Evolutionary conservation across 2,113 vertebrate species (phyloP).

Genomic region (Chloroceryle aenea): DNA sequence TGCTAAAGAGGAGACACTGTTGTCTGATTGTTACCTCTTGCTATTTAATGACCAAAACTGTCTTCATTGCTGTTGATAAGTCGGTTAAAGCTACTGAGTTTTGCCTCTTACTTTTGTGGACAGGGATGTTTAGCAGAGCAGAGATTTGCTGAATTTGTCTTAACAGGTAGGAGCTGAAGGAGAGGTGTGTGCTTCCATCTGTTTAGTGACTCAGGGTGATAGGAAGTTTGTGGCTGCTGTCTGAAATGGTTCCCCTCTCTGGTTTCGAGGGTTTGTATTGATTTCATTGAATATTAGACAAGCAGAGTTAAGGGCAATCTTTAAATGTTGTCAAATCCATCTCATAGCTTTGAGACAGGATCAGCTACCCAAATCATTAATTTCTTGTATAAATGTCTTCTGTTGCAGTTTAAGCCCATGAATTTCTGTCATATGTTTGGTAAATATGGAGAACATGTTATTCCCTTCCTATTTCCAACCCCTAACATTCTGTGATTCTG

Average conservation of each 20-base stretch:
- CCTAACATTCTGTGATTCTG: too few relatives aligned
- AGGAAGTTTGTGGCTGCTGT: not conserved
- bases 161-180: not conserved
- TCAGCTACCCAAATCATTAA: not conserved
- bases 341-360: not conserved
- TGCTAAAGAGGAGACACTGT: not conserved
- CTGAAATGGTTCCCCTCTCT: not conserved
- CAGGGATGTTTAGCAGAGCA: not conserved
- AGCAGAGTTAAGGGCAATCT: not conserved
- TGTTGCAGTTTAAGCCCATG: not conserved
- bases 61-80: not conserved
- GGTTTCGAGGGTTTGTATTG: not conserved
- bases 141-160: not conserved
- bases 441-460: not conserved
- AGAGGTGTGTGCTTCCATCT: not conserved
- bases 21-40: conserved; percentile 1
- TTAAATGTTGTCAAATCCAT: not conserved
- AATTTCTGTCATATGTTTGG: not conserved
- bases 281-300: not conserved
- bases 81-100: conserved; percentile 4
- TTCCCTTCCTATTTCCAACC: not conserved
- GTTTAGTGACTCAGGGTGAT: not conserved
- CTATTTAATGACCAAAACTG: not conserved
- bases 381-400: not conserved
- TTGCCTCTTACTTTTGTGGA: not conserved